Base-by-base conservation (phyloP, 2,797 vertebrate genomes). In the Kryptolebias ocellatus region DNA sequence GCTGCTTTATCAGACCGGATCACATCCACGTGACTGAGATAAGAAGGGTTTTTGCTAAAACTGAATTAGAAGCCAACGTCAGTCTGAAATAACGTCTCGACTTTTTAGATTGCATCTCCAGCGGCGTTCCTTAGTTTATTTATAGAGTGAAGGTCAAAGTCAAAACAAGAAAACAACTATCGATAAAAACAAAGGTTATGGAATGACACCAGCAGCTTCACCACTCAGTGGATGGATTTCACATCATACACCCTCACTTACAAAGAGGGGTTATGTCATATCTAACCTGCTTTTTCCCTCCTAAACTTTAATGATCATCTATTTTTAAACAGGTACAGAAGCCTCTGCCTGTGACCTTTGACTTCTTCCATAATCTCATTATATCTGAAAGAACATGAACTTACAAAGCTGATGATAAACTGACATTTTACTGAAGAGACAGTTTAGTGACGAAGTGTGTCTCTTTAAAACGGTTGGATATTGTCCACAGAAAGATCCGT, bases 131-230 rank as follows among this genome's bases (percentile, higher is more conserved):
- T 28, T 5, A 0, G 4, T 51, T 10, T 63, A 47, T 2, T 60
- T 42, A 79, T 59, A 65, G 1, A 53, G 39, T 49, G 0, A 20
- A 51, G 61, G 47, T 24, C 20, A 68, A 60, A 70, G 15, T 61
- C 8, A 57, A 42, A 24, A 37, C 29, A 55, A 12, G 11, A 64
- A 56, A 50, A 57, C 8, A 20, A 55, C 2, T 14, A 9, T 68
- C 15, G 37, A 50, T 52, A 0, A 57, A 60, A 63, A 69, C 6
- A 29, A 7, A 70, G 68, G 53, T 74, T 42, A 53, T 2, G 72
- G 81, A 88, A 90, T 86, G 79, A 78, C 34, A 42, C 7, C 52
- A 64, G 53, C 63, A 50, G 44, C 18, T 47, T 12, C 14, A 0
- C 10, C 55, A 18, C 17, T 46, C 5, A 56, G 27, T 68, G 60